Conservation (phyloP, 2,113 vertebrate species). For the Perca schrenkii region DNA sequence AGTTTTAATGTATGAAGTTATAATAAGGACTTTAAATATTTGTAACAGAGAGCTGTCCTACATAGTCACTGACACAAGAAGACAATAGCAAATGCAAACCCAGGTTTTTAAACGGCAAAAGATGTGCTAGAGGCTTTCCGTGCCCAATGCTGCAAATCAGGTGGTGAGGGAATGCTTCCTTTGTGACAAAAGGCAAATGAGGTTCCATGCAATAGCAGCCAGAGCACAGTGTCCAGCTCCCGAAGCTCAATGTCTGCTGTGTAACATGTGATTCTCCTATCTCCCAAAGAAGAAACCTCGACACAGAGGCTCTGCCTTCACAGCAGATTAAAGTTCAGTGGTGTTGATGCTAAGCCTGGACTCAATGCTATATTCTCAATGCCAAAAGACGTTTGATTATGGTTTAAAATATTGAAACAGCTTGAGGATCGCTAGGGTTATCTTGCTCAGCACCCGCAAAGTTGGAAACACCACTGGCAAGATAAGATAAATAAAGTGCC, state of each 20-base stretch:
- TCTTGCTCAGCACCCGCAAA: conserved; percentile 52
- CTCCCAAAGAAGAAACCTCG: background rate
- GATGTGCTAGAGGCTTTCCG: conserved; percentile 10
- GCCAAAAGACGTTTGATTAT: conserved; percentile 68
- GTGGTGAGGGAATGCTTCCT: conserved; percentile 25
- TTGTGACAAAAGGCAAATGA: conserved; percentile 35
- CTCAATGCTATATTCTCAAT: conserved; percentile 61
- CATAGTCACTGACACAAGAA: conserved; percentile 17
- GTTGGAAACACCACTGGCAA: conserved; percentile 43
- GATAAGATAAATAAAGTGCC: conserved; percentile 67
- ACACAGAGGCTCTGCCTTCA: conserved; percentile 45
- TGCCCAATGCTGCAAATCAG: conserved; percentile 44
- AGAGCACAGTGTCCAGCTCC: conserved; percentile 54
- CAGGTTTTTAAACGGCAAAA: conserved; percentile 42
- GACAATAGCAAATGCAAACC: conserved; percentile 24
- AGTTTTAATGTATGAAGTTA: background rate
- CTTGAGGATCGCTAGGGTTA: conserved; percentile 61
- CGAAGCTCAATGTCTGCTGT: conserved; percentile 41
- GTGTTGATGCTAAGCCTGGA: conserved; percentile 56
- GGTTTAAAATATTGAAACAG: conserved; percentile 63
- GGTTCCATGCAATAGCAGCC: conserved; percentile 42
- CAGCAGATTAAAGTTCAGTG: conserved; percentile 62
- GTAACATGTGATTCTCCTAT: conserved; percentile 49
- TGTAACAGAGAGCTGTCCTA: conserved; percentile 11
- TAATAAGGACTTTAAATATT: background rate